Base-by-base conservation (phyloP, 1,140 invertebrate genomes). In the Hyphantria cunea region DNA sequence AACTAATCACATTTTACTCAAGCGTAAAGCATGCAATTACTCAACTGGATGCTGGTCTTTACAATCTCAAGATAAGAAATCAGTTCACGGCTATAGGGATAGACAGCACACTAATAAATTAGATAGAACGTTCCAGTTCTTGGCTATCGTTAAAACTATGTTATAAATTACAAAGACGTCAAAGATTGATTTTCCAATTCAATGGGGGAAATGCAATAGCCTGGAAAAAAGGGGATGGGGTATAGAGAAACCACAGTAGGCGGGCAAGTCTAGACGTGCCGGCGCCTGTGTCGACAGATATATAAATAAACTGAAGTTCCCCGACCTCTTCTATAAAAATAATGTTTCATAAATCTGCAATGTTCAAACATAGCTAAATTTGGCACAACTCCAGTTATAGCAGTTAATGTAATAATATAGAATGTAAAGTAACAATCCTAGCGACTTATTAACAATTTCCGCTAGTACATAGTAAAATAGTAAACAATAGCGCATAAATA, bases 241-340 rank as follows among this genome's bases (percentile, higher is more conserved):
- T 39, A 39, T 39, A 39, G n/a, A 3, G 37, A 39, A 51, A 42
- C 37, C n/a, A 37, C 9, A 42, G 56, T 50, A 63, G 31, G 14
- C 62, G 62, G 71, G 69, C 68, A 67, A 66, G 82, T 82, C 81
- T 84, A 89, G 84, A 87, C 84, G 61, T 47, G 52, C 48, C 55
- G 86, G 81, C 84, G 86, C 72, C 83, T 37, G 32, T 52, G 39
- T 55, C 55, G 58, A 48, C 34, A 41, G 54, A 69, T 64, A 75
- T n/a, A n/a, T 68, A 69, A 72, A 75, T 68, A 71, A 67, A 42
- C 31, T 8, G 25, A 65, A 70, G 39, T 55, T 64, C 59, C 69
- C 39, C 52, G 64, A 65, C 66, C 66, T 68, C 56, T 54, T 59
- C 58, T 67, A 72, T 67, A 68, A 70, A 69, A 62, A 52, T 55